phyloP scores from a whole-genome alignment of 1,140 invertebrate genomes.

The Drosophila elegans region DNA sequence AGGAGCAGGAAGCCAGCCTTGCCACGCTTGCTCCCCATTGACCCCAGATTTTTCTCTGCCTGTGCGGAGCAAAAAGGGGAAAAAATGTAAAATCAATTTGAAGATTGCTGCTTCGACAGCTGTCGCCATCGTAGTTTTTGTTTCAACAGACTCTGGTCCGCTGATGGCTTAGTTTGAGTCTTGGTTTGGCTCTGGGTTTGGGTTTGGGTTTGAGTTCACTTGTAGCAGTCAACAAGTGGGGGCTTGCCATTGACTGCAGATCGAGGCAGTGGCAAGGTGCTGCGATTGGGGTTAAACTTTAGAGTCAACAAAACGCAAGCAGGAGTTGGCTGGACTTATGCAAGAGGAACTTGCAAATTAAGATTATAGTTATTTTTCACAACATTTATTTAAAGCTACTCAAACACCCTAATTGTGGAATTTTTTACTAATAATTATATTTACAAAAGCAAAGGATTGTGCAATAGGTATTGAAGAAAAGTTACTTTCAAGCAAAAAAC shows the following conservation, averaged over 20 bases:
- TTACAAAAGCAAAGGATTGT: background rate
- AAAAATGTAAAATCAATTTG: constrained; percentile 56
- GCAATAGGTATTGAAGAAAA: background rate
- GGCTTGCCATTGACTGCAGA: constrained; percentile 41
- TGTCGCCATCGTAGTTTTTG: constrained; percentile 22
- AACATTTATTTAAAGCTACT: constrained; percentile 1
- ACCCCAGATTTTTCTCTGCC: constrained; percentile 30
- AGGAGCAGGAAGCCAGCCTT: constrained; percentile 57
- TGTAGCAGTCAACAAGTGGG: constrained; percentile 35
- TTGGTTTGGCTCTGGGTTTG: background rate
- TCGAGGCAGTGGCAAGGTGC: constrained; percentile 43
- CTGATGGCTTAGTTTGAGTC: constrained; percentile 43
- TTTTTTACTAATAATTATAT: background rate
- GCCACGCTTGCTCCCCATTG: constrained; percentile 57
- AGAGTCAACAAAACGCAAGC: constrained; percentile 21
- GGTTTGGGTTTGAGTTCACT: constrained; percentile 21
- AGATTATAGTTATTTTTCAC: constrained; percentile 8
- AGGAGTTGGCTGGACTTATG: constrained; percentile 20
- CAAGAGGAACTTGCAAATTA: constrained; percentile 10
- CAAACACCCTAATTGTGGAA: background rate
- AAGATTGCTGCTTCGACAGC: constrained; percentile 56
- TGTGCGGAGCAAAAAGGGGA: background rate
- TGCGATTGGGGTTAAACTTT: constrained; percentile 47
- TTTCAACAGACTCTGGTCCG: constrained; percentile 5
- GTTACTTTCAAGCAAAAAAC: too few species aligned